Percentiles rank a stretch among this genome's conserved stretches.
These are phyloP conservation scores for Syncerus caffer DNA, from an alignment of 2,797 vertebrate genomes.

Conservation along the genomic window DNA sequence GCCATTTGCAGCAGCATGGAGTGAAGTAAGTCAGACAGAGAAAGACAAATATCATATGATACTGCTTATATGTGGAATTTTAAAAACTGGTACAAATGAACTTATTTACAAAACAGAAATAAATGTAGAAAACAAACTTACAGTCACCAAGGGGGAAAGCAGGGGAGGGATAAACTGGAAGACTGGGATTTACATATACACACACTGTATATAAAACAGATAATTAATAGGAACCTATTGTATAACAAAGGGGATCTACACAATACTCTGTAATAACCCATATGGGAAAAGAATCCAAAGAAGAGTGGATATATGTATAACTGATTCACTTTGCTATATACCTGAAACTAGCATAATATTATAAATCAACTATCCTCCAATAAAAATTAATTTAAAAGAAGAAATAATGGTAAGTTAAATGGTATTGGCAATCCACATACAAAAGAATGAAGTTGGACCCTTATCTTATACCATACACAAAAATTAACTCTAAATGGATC, in stretches of 20 bases:
- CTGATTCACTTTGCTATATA: background rate
- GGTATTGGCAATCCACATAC: background rate
- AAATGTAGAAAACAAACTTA: background rate
- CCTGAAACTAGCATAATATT: background rate
- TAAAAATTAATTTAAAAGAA: background rate
- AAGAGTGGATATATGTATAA: background rate
- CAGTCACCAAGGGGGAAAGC: background rate
- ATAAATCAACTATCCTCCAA: background rate
- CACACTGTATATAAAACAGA: background rate
- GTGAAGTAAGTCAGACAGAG: background rate
- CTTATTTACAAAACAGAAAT: background rate
- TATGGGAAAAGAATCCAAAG: background rate
- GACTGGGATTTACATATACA: background rate
- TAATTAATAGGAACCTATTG: background rate
- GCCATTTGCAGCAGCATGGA: background rate
- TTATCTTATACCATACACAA: background rate
- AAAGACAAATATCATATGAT: background rate
- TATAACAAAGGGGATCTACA: background rate
- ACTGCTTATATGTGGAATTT: background rate
- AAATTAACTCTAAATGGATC: background rate
- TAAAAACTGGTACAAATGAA: background rate
- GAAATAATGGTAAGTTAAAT: background rate
- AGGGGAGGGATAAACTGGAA: background rate
- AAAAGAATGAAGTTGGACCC: background rate
- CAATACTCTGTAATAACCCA: background rate